Evolutionary conservation across 1,140 invertebrate species (phyloP).

Genomic region (Drosophila virilis): DNA sequence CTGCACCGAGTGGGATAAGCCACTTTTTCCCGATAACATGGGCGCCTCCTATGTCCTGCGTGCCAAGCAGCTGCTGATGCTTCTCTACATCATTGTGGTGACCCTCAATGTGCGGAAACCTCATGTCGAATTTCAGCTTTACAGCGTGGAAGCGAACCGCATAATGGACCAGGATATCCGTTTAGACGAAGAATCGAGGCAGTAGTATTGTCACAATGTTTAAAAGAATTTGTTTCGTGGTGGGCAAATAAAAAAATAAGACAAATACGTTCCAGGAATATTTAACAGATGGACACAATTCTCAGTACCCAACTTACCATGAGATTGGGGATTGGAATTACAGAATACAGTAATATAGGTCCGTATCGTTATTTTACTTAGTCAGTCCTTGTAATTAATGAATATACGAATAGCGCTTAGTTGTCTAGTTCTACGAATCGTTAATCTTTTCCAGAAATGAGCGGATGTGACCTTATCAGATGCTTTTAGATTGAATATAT

Average conservation of each 20-base stretch:
- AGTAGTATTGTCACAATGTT: not conserved
- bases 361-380: too few species aligned
- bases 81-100: constrained; percentile 85
- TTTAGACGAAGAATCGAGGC: not conserved
- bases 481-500: too few species aligned
- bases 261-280: not conserved
- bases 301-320: too few species aligned
- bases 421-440: too few species aligned
- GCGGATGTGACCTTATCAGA: too few species aligned
- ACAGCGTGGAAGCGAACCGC: constrained; percentile 30
- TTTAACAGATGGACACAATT: too few species aligned
- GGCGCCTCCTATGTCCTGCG: constrained; percentile 85
- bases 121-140: constrained; percentile 40
- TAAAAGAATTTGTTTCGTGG: not conserved
- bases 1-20: constrained; percentile 85
- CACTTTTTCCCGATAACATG: constrained; percentile 85
- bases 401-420: too few species aligned
- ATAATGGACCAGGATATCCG: not conserved
- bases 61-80: constrained; percentile 85
- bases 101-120: constrained; percentile 80
- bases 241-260: not conserved
- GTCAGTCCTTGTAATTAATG: too few species aligned
- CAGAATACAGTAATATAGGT: too few species aligned
- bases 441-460: too few species aligned
- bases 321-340: too few species aligned